phyloP scores from a whole-genome alignment of 2,113 vertebrate species.

The Hippoglossus stenolepis region DNA sequence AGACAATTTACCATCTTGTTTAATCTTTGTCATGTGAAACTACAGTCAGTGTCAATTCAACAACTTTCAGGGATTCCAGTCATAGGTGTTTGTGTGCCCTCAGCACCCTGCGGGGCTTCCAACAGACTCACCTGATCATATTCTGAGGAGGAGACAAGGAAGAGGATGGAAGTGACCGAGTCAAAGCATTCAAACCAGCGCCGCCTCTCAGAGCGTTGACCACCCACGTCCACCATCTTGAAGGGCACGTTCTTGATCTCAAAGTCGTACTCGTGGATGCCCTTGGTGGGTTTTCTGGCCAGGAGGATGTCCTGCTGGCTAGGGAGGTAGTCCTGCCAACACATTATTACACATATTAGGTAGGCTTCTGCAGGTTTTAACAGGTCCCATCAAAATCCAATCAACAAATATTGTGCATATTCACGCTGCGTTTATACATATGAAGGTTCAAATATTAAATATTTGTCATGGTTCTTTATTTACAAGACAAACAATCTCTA shows the following conservation, averaged over 20 bases:
- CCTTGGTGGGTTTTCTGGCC: slow-evolving; percentile 95
- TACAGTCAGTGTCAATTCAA: not conserved
- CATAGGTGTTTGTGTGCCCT: not conserved
- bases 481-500: no score
- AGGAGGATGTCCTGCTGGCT: slow-evolving; percentile 95
- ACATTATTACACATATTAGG: not conserved
- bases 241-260: slow-evolving; percentile 97
- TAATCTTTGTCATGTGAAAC: not conserved
- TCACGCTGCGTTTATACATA: not conserved
- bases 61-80: not conserved
- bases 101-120: no score
- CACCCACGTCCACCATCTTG: slow-evolving; percentile 97
- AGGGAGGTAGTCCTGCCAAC: slow-evolving; percentile 90
- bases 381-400: not conserved
- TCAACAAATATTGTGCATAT: not conserved
- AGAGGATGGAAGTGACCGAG: slow-evolving; percentile 95
- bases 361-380: no score
- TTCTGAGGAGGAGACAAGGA: slow-evolving; percentile 95
- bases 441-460: no score
- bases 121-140: slow-evolving; percentile 87
- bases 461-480: no score
- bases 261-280: slow-evolving; percentile 96
- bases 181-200: slow-evolving; percentile 99
- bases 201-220: slow-evolving; percentile 93
- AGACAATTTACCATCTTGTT: no score